Percentiles rank a stretch among this genome's conserved stretches.
Evolutionary conservation across 1,140 invertebrate genomes (phyloP).

Genomic region (Melipona quadrifasciata): DNA sequence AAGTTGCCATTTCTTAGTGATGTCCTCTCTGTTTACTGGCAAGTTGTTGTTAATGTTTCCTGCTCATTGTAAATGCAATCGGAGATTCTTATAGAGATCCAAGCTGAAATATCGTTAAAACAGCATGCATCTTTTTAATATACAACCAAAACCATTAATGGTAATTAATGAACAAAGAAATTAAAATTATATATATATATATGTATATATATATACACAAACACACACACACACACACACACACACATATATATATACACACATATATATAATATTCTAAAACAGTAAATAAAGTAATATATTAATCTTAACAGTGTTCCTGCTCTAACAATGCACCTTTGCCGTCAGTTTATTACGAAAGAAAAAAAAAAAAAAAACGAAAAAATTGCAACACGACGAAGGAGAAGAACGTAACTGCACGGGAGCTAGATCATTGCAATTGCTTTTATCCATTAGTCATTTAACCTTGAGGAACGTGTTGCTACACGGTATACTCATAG

Average conservation of each 20-base stretch:
- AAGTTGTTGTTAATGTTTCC: not conserved
- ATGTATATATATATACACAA: not conserved
- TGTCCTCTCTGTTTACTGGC: conserved; percentile 2
- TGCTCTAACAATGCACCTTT: not conserved
- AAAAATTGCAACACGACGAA: not conserved
- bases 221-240: not conserved
- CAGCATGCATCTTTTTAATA: not conserved
- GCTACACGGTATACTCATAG: conserved; percentile 25
- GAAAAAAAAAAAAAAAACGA: too few relatives aligned
- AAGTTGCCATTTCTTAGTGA: conserved; percentile 38
- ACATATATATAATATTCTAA: not conserved
- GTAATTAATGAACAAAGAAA: not conserved
- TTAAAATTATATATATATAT: not conserved
- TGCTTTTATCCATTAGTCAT: conserved; percentile 28
- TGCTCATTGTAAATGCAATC: conserved; percentile 11
- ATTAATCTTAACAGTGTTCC: not conserved
- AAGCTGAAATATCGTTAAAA: conserved; percentile 17
- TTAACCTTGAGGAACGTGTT: conserved; percentile 45
- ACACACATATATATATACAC: too few relatives aligned
- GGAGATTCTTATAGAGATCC: not conserved
- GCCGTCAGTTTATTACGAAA: not conserved
- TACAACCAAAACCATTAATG: not conserved
- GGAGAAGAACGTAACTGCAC: not conserved
- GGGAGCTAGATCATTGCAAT: not conserved
- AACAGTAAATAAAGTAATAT: not conserved